Evolutionary conservation across 2,113 vertebrate genomes (phyloP), one percentile per base, ranked within the genome.

Genomic region (Elaphurus davidianus): DNA sequence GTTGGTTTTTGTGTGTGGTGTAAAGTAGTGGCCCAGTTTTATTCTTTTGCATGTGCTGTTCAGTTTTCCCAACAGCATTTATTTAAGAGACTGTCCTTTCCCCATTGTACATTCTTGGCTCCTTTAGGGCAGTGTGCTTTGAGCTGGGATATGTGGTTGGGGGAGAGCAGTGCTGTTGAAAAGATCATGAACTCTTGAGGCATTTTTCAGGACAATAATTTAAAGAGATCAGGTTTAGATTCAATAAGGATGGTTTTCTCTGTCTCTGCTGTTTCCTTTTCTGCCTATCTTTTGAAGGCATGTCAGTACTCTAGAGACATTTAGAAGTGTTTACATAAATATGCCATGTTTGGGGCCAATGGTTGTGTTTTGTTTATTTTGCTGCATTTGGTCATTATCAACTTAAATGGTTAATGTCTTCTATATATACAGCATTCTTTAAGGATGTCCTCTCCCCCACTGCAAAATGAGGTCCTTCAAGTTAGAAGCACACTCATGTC

Each of bases 271-370:
- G 9, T 83, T 86, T 59, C 5, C 5, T 84, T 59, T 94, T 67
- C 78, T 36, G 23, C 43, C n/a, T 76, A 9, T 9, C 10, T 82
- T 86, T 87, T 82, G 59, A 95, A 93, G 81, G 33, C 85, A 47
- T 47, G 54, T 92, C 57, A 88, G 33, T 92, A 11, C 27, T n/a
- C 40, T 64, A 30, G 84, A 85, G 43, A 30, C 30, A 25, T 81
- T 90, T 97, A 67, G 40, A 97, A 95, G 33, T 81, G 43, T 91
- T 97, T 47, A 36, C n/a, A 36, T 82, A 59, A 91, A 87, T 47
- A 83, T 91, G 83, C 74, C 45, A 17, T 88, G 55, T 95, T 87
- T 64, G 85, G 27, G 40, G 27, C 47, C 50, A 92, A 45, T 0
- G 21, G 4, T 92, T 27, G 15, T 95, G 33, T 52, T 94, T 95